Conservation (phyloP, 2,113 vertebrate species). For the Semnopithecus entellus region DNA sequence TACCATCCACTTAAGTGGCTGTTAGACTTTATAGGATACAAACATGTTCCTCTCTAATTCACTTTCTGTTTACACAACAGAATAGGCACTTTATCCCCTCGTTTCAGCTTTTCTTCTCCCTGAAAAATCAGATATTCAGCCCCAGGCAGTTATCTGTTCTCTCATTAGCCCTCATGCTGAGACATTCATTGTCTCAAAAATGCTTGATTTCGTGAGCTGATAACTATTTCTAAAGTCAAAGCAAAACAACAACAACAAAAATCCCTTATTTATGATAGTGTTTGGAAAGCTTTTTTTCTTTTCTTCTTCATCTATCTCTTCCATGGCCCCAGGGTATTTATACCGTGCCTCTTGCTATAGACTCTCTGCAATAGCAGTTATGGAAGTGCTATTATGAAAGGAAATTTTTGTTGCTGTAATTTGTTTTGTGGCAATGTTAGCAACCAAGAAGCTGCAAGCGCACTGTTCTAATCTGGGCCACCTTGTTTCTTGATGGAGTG, state of each 20-base stretch:
- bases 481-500: background rate
- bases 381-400: slow-evolving; percentile 62
- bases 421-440: slow-evolving; percentile 61
- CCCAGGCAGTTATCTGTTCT: slow-evolving; percentile 47
- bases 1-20: background rate
- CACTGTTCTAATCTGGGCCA: fast-evolving
- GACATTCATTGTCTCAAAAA: slow-evolving; percentile 68
- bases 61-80: slow-evolving; percentile 47
- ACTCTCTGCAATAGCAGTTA: slow-evolving; percentile 41
- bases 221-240: slow-evolving; percentile 52
- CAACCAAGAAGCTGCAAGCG: background rate
- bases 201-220: slow-evolving; percentile 66
- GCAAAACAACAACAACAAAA: slow-evolving; percentile 49
- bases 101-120: slow-evolving; percentile 31
- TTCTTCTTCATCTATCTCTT: background rate
- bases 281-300: slow-evolving; percentile 50
- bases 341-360: slow-evolving; percentile 48
- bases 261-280: slow-evolving; percentile 67
- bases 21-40: slow-evolving; percentile 8
- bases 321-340: slow-evolving; percentile 44
- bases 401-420: slow-evolving; percentile 63
- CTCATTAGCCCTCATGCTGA: slow-evolving; percentile 64
- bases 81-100: slow-evolving; percentile 31
- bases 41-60: slow-evolving; percentile 18
- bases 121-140: slow-evolving; percentile 57